Conservation (phyloP, 2,888 invertebrate genomes). For the Caenorhabditis macrosperma region DNA sequence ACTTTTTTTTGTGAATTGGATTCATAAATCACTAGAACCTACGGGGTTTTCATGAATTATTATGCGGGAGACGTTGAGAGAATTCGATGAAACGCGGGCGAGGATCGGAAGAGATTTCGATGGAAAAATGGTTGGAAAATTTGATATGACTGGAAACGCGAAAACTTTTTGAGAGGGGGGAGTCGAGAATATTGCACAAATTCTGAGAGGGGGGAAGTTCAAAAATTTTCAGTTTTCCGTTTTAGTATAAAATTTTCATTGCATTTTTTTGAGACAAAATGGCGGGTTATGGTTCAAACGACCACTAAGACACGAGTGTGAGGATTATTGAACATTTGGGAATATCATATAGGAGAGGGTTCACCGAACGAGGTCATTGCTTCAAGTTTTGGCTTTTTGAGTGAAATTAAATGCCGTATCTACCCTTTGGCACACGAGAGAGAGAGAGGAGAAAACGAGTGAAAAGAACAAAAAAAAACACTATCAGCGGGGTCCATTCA, state of each 20-base stretch:
- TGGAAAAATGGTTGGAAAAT: conserved; percentile 27
- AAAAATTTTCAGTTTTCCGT: neutral
- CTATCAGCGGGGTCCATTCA: neutral
- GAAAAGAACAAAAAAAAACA: conserved; percentile 4
- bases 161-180: neutral
- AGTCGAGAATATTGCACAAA: conserved; percentile 36
- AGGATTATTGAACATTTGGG: neutral
- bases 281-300: neutral
- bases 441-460: conserved; percentile 1
- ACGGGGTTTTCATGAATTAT: neutral
- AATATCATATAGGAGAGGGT: neutral
- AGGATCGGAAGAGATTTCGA: conserved; percentile 47
- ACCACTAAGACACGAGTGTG: conserved; percentile 40
- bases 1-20: neutral
- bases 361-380: conserved; percentile 50
- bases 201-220: conserved; percentile 25
- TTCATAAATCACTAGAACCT: neutral
- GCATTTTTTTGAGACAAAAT: neutral
- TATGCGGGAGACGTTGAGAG: conserved; percentile 5
- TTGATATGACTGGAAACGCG: conserved; percentile 11
- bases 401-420: conserved; percentile 46
- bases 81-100: neutral
- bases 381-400: conserved; percentile 28
- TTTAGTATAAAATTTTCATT: no score
- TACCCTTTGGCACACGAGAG: conserved; percentile 47